Base-by-base conservation (phyloP, 2,797 vertebrate genomes). In the Alectoris magna region DNA sequence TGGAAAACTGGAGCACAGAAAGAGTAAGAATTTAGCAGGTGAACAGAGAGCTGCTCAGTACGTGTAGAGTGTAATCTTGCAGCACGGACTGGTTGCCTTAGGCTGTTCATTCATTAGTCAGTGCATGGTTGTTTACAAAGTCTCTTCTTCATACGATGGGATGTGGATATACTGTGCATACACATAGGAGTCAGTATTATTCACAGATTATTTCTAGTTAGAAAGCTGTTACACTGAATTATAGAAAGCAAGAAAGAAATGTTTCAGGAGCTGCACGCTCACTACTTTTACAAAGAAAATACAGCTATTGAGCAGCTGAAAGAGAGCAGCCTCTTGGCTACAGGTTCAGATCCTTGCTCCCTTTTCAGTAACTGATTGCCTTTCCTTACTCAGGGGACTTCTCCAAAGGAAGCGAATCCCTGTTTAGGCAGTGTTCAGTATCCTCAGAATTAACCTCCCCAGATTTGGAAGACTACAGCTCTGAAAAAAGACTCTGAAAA, bases 1-100 rank as follows among this genome's bases (percentile, higher is more conserved):
- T 29, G 56, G n/a, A n/a, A 29, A 79, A 58, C 38, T 69, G 41
- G 44, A 75, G 46, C 46, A 53, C 31, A 89, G 55, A 79, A 92
- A 64, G 66, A 29, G 14, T 83, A 53, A 70, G 77, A 67, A 56
- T 81, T 86, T 81, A 58, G 66, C 91, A 94, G 73, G 74, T 86
- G 67, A 87, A 77, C 18, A n/a, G 62, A 68, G 15, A 55, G 55
- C 39, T 92, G 77, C 71, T 77, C 66, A 73, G 36, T 73, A 39
- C 29, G 56, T 14, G 7, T n/a, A 56, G n/a, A 49, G 53, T 71
- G 53, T 67, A 59, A 60, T 77, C 48, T 63, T 84, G 66, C 77
- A 77, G 89, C 70, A 38, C 18, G n/a, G 21, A 49, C 10, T 71
- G 67, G n/a, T 48, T 88, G 74, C 48, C 67, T 84, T 55, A 74